Evolutionary conservation across 2,888 invertebrate genomes (phyloP), one percentile per base, ranked within the genome.

Genomic region (Tenthredo amoena): DNA sequence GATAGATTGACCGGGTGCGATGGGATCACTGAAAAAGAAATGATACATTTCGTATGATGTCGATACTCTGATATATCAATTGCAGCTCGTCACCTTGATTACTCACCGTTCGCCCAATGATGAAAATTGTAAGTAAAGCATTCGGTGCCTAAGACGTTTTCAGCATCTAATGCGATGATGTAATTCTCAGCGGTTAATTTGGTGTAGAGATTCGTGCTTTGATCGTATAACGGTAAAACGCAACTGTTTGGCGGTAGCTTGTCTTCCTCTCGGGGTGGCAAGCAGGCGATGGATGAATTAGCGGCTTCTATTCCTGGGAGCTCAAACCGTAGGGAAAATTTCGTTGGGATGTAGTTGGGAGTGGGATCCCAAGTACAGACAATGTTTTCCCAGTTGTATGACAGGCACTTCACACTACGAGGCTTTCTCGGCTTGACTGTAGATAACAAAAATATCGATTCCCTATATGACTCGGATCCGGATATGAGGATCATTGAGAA

Each of bases 361-460:
- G 96, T 95, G 74, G 95, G 94, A 0, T 95, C 95, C 96, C 98
- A 98, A 1, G 95, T 95, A 91, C 98, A 98, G n/a, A 95, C 96
- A 88, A 98, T 93, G 89, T 95, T 95, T 84, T 96, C 95, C 94
- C 96, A 96, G 92, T 98, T 97, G 87, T 95, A 94, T 12, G 97
- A 96, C 79, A 96, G 93, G 91, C 98, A 98, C 40, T 94, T 94
- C 90, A 98, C 97, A 91, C 97, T 96, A 10, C 94, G 93, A 2
- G 97, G 96, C 88, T 94, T 93, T 86, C 94, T 91, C 0, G 98
- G 98, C 84, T 95, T 94, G 62, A 92, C 96, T 96, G 7, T 2
- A 37, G 18, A 71, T 71, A n/a, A n/a, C 9, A 37, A 71, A 71
- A 34, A 71, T 71, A 71, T 62, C 26, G 21, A 62, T 26, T 10